A percentile compares a stretch with the other conserved stretches of the same genome.
These are phyloP conservation scores for Nowickia ferox DNA, from an alignment of 2,888 invertebrate species.

Conservation along the genomic window DNA sequence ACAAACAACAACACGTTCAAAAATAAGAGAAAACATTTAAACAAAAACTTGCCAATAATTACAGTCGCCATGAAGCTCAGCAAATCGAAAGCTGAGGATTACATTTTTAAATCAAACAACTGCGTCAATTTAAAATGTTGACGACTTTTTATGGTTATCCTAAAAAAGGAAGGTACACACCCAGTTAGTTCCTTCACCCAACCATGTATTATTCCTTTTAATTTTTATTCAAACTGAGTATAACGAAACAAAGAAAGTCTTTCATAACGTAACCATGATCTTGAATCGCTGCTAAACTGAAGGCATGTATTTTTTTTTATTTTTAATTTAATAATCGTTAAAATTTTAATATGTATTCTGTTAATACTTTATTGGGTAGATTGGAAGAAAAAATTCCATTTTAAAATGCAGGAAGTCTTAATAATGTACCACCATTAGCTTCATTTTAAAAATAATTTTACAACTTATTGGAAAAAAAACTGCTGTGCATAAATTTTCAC, in stretches of 20 bases:
- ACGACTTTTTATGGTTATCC: constrained; percentile 6
- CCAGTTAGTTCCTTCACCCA: constrained; percentile 25
- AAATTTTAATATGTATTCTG: constrained; percentile 5
- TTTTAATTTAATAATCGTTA: neutral
- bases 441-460: no score
- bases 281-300: constrained; percentile 9
- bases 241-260: constrained; percentile 46
- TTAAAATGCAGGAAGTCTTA: constrained; percentile 36
- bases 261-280: constrained; percentile 40
- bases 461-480: no score
- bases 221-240: neutral
- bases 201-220: neutral
- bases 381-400: neutral
- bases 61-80: neutral
- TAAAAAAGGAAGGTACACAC: constrained; percentile 1
- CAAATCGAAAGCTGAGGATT: constrained; percentile 15
- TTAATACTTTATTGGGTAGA: neutral
- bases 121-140: constrained; percentile 24
- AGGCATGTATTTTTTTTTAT: neutral
- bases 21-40: constrained; percentile 31
- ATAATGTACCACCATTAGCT: no score
- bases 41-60: neutral
- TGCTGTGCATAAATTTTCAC: no score
- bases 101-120: constrained; percentile 20
- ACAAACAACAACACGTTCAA: neutral